phyloP scores from a whole-genome alignment of 2,113 vertebrate species.

The Oryctolagus cuniculus region DNA sequence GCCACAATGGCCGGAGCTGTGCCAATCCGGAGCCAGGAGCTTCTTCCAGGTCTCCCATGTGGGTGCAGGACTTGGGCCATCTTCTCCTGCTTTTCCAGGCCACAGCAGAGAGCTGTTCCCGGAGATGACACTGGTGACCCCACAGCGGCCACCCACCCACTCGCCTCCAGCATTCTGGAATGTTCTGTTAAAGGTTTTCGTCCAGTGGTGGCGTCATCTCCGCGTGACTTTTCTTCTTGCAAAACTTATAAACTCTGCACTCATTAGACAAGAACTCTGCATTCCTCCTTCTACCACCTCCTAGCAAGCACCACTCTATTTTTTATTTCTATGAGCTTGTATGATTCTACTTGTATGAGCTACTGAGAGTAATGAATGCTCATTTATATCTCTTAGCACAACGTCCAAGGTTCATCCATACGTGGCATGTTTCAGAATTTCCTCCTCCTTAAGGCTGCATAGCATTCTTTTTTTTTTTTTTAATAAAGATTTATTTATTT shows the following conservation, averaged over 20 bases:
- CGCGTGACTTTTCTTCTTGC: background rate
- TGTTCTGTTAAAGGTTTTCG: too few species aligned
- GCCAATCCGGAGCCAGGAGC: too few species aligned
- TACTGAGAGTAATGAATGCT: background rate
- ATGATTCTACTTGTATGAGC: background rate
- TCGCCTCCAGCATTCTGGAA: too few species aligned
- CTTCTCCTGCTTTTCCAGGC: too few species aligned
- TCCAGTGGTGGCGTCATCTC: too few species aligned
- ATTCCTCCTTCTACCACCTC: background rate
- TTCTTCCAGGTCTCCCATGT: too few species aligned
- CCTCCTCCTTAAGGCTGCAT: background rate
- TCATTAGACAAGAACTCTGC: background rate
- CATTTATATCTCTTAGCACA: background rate
- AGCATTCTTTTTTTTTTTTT: background rate
- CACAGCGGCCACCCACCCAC: too few species aligned
- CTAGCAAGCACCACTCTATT: background rate
- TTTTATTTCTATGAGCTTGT: background rate
- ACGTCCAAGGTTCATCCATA: background rate
- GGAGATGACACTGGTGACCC: too few species aligned
- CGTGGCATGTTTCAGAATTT: background rate
- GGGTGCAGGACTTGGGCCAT: too few species aligned
- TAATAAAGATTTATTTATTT: too few species aligned
- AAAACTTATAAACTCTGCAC: background rate
- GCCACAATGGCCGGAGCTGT: too few species aligned
- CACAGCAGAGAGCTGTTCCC: too few species aligned